Percentiles rank a stretch among this genome's conserved stretches.
Conservation (phyloP, 2,113 vertebrate species). For the Dipodomys ordii region DNA sequence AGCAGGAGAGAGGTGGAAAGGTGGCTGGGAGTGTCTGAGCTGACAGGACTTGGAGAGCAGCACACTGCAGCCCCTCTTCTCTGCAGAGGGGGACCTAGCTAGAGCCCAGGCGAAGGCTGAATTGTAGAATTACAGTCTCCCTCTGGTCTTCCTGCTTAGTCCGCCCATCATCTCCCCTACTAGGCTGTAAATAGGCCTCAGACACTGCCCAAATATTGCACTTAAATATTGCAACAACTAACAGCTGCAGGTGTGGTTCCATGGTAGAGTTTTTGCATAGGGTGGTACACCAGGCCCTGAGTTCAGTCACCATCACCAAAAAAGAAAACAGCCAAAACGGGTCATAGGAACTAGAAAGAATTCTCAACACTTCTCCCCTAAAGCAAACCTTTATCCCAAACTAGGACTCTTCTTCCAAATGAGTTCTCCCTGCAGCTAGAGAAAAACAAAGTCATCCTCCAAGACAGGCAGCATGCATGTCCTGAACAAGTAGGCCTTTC, state of each 20-base stretch:
- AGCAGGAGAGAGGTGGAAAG: not conserved
- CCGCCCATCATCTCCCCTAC: not conserved
- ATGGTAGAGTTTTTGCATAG: not conserved
- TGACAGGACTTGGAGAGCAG: not conserved
- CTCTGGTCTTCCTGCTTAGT: not conserved
- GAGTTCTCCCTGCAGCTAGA: not conserved
- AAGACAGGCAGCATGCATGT: not conserved
- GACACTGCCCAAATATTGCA: not conserved
- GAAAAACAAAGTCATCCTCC: not conserved
- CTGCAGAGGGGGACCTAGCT: not conserved
- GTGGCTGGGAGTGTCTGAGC: fast-evolving
- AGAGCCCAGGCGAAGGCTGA: not conserved
- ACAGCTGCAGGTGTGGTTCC: not conserved
- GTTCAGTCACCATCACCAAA: not conserved
- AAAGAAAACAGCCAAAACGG: not conserved
- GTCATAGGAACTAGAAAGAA: not conserved
- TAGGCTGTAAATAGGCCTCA: not conserved
- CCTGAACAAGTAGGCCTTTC: not conserved
- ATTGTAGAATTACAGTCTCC: not conserved
- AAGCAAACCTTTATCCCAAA: not conserved
- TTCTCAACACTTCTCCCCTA: not conserved
- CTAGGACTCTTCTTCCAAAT: not conserved
- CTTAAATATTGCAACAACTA: not conserved
- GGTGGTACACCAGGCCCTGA: not conserved
- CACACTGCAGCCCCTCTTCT: not conserved